Conservation (phyloP, 2,113 vertebrate species). For the Taurulus bubalis region DNA sequence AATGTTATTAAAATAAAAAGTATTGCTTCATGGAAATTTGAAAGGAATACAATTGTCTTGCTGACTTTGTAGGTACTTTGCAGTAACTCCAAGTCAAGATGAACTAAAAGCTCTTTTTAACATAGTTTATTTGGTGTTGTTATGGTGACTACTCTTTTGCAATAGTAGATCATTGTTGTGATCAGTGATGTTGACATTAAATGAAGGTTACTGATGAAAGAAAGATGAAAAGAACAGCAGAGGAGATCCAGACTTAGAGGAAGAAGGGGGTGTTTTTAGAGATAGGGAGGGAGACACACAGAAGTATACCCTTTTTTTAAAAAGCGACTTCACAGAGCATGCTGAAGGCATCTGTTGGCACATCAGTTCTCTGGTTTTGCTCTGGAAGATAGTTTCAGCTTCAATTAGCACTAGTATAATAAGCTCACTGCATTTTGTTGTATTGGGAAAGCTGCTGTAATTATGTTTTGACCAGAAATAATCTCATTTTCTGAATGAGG, state of each 20-base stretch:
- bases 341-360: slow-evolving; percentile 79
- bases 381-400: slow-evolving; percentile 75
- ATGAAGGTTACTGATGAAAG: slow-evolving; percentile 22
- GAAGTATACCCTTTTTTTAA: slow-evolving; percentile 57
- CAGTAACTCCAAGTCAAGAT: background rate
- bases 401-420: slow-evolving; percentile 81
- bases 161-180: background rate
- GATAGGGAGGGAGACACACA: slow-evolving; percentile 4
- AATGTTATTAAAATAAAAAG: background rate
- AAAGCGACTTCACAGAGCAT: slow-evolving; percentile 69
- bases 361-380: slow-evolving; percentile 61
- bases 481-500: slow-evolving; percentile 67
- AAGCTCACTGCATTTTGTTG: slow-evolving; percentile 67
- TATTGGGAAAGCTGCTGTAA: slow-evolving; percentile 63
- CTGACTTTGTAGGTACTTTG: slow-evolving; percentile 1
- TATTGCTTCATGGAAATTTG: background rate
- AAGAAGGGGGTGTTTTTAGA: slow-evolving; percentile 5
- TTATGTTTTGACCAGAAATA: slow-evolving; percentile 72
- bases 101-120: background rate
- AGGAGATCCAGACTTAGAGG: background rate
- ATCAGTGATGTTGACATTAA: slow-evolving; percentile 18
- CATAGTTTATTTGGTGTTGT: background rate
- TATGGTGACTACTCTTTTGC: background rate
- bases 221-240: background rate
- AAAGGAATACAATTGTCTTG: background rate